Conservation (phyloP, 1,140 invertebrate species). For the Leguminivora glycinivorella region DNA sequence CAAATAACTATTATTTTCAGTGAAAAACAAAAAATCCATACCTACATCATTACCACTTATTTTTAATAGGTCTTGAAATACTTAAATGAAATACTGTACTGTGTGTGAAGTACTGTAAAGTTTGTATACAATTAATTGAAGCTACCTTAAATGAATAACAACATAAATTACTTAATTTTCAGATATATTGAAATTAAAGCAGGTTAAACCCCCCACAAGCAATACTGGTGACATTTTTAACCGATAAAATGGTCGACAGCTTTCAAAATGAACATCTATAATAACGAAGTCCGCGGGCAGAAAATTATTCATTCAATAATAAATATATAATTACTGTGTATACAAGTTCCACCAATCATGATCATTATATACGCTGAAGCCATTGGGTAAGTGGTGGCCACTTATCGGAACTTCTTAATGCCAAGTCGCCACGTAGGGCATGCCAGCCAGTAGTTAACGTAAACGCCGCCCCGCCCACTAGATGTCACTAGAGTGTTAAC, state of each 20-base stretch:
- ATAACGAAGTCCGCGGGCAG: conserved; percentile 1
- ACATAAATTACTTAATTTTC: not conserved
- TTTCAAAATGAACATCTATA: conserved; percentile 1
- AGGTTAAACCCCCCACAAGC: not conserved
- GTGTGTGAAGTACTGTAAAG: not conserved
- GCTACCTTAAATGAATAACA: not conserved
- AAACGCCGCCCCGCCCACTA: conserved; percentile 47
- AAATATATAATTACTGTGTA: conserved; percentile 21
- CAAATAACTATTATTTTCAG: too few species aligned
- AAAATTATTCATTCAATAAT: conserved; percentile 26
- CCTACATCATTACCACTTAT: too few species aligned
- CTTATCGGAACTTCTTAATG: conserved; percentile 37
- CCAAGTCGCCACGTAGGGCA: conserved; percentile 18
- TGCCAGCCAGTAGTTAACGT: conserved; percentile 43
- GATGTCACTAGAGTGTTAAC: conserved; percentile 43
- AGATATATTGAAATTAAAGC: not conserved
- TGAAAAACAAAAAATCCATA: too few species aligned
- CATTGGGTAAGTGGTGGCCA: conserved; percentile 50
- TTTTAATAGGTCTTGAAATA: too few species aligned
- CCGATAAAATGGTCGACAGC: conserved; percentile 6
- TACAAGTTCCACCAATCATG: conserved; percentile 40
- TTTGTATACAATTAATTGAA: not conserved
- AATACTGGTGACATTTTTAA: not conserved
- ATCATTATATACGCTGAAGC: conserved; percentile 46
- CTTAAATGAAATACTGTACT: too few species aligned